A percentile compares a stretch with the other conserved stretches of the same genome.
phyloP scores from a whole-genome alignment of 2,113 vertebrate species.

The Dipodomys spectabilis region DNA sequence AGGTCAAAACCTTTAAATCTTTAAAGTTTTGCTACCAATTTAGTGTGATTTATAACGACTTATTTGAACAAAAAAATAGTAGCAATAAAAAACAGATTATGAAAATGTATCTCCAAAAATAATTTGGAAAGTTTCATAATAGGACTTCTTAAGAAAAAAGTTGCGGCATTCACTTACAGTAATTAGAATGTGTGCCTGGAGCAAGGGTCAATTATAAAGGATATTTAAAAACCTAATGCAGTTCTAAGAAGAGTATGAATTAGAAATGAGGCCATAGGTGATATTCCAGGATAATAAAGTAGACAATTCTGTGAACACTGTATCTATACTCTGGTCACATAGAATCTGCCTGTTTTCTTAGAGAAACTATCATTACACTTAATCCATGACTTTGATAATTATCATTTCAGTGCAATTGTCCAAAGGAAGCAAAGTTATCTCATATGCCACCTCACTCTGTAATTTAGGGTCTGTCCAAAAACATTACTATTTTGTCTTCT shows the following conservation, averaged over 20 bases:
- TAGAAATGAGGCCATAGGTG: not conserved
- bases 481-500: no score
- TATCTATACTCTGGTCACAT: not conserved
- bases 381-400: not conserved
- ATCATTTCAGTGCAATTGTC: not conserved
- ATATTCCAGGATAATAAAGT: not conserved
- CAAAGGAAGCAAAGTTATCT: not conserved
- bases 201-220: not conserved
- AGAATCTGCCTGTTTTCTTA: slow-evolving; percentile 8
- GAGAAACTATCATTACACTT: slow-evolving; percentile 22
- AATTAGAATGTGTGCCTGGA: not conserved
- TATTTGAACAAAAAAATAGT: not conserved
- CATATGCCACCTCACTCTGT: not conserved
- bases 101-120: not conserved
- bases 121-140: not conserved
- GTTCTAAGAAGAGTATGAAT: not conserved
- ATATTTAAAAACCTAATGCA: not conserved
- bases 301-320: not conserved
- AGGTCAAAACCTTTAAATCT: not conserved
- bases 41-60: not conserved
- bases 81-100: not conserved
- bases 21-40: not conserved
- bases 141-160: not conserved
- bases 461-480: not conserved
- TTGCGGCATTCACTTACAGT: not conserved